These are phyloP conservation scores for Xiphydria camelus DNA, from an alignment of 2,888 invertebrate genomes.

Conservation along the genomic window DNA sequence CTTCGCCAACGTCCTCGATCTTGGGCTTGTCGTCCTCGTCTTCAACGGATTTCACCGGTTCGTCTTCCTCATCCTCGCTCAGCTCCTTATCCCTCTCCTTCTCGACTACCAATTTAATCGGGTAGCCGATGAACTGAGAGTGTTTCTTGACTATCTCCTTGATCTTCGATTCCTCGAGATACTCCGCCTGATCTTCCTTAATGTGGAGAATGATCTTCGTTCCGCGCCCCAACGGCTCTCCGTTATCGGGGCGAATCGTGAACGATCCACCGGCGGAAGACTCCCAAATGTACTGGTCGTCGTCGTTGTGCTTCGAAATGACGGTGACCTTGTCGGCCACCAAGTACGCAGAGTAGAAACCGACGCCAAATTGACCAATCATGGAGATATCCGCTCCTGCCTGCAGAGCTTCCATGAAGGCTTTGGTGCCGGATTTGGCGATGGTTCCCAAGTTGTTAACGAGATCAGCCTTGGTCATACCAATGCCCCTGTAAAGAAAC, in stretches of 20 bases:
- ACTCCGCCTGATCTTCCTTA: constrained; percentile 71
- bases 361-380: constrained; percentile 76
- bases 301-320: constrained; percentile 68
- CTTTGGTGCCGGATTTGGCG: constrained; percentile 70
- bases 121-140: constrained; percentile 73
- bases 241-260: constrained; percentile 54
- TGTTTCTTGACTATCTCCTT: constrained; percentile 74
- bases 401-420: constrained; percentile 70
- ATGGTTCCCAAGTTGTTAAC: constrained; percentile 68
- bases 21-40: constrained; percentile 69
- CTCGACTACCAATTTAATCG: constrained; percentile 67
- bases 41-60: constrained; percentile 58
- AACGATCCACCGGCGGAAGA: constrained; percentile 69
- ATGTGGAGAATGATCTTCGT: constrained; percentile 66
- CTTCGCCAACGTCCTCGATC: constrained; percentile 67
- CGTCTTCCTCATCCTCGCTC: constrained; percentile 66
- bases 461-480: constrained; percentile 69
- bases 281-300: constrained; percentile 68
- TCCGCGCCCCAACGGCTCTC: constrained; percentile 61
- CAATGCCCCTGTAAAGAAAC: constrained; percentile 55
- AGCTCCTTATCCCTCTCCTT: constrained; percentile 69
- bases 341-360: constrained; percentile 70
- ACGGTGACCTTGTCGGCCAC: constrained; percentile 65
- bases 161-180: constrained; percentile 66
- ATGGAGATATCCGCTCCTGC: constrained; percentile 71